These are phyloP conservation scores for Cuniculus paca DNA, from an alignment of 2,797 vertebrate species.

Conservation along the genomic window DNA sequence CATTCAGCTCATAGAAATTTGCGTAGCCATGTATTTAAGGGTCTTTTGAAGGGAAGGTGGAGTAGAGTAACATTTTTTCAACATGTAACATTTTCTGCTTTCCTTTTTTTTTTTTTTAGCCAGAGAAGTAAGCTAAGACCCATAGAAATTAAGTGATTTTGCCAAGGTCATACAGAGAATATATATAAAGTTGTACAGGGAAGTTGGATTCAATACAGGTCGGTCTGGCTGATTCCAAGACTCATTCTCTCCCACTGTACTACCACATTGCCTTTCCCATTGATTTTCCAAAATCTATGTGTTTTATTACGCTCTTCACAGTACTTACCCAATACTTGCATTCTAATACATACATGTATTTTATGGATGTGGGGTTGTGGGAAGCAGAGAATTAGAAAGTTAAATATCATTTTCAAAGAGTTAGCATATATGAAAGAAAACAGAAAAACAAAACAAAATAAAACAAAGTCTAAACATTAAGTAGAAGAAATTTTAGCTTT, in stretches of 20 bases:
- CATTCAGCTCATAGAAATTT: slow-evolving; percentile 4
- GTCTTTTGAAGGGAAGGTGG: not conserved
- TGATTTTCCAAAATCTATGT: slow-evolving; percentile 40
- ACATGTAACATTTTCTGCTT: slow-evolving; percentile 24
- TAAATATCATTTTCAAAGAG: slow-evolving; percentile 68
- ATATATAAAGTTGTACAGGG: not conserved
- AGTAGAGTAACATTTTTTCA: not conserved
- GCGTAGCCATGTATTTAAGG: not conserved
- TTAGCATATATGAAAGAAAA: slow-evolving; percentile 67
- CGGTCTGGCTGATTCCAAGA: slow-evolving; percentile 6
- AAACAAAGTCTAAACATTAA: slow-evolving; percentile 69
- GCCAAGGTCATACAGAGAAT: slow-evolving; percentile 25
- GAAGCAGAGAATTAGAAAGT: slow-evolving; percentile 58
- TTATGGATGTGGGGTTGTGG: not conserved
- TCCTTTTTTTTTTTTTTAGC: not conserved
- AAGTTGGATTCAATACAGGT: not conserved
- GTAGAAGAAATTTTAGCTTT: slow-evolving; percentile 64
- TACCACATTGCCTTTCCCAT: not conserved
- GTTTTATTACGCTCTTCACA: not conserved
- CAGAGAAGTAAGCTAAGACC: not conserved
- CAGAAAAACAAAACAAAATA: not conserved
- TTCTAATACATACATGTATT: not conserved
- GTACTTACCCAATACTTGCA: not conserved
- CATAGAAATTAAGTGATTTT: slow-evolving; percentile 38
- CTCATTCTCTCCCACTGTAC: not conserved